A percentile compares a stretch with the other conserved stretches of the same genome.
phyloP scores from a whole-genome alignment of 2,113 vertebrate genomes.

The Myanophis thanlyinensis region DNA sequence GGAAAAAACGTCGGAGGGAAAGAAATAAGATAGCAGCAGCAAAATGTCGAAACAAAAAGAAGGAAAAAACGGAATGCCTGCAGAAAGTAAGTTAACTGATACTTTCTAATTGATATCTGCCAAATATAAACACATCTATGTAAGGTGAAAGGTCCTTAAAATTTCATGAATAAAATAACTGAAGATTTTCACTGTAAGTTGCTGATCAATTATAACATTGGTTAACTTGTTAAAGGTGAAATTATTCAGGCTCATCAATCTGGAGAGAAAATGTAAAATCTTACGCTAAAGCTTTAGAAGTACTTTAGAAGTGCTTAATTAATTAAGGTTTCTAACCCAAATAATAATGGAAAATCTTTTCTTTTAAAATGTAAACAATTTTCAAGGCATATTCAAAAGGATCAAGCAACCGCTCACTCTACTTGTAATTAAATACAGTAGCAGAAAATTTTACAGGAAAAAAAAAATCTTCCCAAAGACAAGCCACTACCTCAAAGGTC shows the following conservation, averaged over 20 bases:
- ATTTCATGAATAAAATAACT: neutral
- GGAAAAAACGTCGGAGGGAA: slow-evolving; percentile 89
- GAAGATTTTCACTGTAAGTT: neutral
- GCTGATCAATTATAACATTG: neutral
- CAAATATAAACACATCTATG: neutral
- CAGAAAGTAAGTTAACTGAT: slow-evolving; percentile 81
- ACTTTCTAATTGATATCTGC: neutral
- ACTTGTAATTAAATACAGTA: neutral
- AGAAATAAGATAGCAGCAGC: slow-evolving; percentile 96
- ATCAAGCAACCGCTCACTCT: neutral
- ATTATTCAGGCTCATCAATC: neutral
- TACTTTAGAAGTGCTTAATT: neutral
- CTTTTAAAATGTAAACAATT: neutral
- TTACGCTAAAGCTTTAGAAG: neutral
- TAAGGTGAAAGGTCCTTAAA: neutral
- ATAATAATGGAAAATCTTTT: neutral
- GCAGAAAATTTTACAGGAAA: neutral
- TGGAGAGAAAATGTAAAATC: neutral
- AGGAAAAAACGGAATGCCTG: slow-evolving; percentile 91
- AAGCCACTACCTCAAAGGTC: neutral
- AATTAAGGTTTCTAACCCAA: neutral
- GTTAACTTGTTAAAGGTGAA: neutral
- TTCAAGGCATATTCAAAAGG: neutral
- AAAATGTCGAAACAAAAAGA: slow-evolving; percentile 97
- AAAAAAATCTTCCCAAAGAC: neutral